A percentile compares a stretch with the other conserved stretches of the same genome.
phyloP scores from a whole-genome alignment of 1,140 invertebrate genomes.

The Asobara japonica region DNA sequence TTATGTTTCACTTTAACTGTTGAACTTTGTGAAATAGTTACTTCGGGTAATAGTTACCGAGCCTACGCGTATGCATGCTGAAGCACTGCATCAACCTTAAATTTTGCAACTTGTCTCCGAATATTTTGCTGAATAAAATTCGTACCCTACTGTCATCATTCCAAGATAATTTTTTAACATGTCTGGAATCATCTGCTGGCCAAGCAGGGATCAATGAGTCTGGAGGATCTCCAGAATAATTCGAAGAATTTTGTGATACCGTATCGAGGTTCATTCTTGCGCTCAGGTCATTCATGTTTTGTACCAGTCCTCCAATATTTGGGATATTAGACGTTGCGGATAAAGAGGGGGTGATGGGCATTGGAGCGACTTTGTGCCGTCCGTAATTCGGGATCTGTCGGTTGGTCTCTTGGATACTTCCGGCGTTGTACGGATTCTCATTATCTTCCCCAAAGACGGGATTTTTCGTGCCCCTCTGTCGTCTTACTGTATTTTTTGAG shows the following conservation, averaged over 20 bases:
- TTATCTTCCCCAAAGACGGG: conserved; percentile 59
- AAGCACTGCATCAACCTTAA: too few species aligned
- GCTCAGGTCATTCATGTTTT: conserved; percentile 64
- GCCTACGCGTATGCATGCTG: too few species aligned
- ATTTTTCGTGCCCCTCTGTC: conserved; percentile 56
- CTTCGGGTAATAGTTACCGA: too few species aligned
- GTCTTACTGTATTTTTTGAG: conserved; percentile 30
- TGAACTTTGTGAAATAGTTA: too few species aligned
- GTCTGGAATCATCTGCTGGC: conserved; percentile 69
- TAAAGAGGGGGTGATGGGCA: conserved; percentile 60
- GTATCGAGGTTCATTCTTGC: conserved; percentile 56
- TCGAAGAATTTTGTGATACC: conserved; percentile 59
- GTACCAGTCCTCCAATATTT: conserved; percentile 60
- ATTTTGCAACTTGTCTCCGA: too few species aligned
- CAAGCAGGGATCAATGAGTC: conserved; percentile 63
- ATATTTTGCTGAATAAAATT: too few species aligned
- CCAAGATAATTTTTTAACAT: conserved; percentile 80
- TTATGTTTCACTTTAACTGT: too few species aligned
- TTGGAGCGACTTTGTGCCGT: conserved; percentile 64
- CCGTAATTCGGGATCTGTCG: conserved; percentile 46
- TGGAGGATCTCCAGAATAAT: conserved; percentile 58
- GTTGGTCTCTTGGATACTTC: conserved; percentile 56
- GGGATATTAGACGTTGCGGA: conserved; percentile 62
- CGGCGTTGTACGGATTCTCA: conserved; percentile 59
- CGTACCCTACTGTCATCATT: conserved; percentile 73